Evolutionary conservation across 2,797 vertebrate species (phyloP).

Genomic region (Aplochiton taeniatus): DNA sequence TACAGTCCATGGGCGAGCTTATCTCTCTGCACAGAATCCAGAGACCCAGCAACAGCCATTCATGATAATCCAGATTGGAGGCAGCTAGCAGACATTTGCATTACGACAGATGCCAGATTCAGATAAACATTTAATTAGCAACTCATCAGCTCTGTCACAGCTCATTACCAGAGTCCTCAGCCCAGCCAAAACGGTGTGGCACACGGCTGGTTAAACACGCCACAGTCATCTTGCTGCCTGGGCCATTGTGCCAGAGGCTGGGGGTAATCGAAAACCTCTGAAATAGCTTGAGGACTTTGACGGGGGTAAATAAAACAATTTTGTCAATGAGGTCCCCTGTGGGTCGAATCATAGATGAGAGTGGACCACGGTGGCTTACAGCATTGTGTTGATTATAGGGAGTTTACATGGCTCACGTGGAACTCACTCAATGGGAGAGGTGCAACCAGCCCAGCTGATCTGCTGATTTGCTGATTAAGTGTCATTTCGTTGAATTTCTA

Average conservation of each 20-base stretch:
- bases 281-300: no score
- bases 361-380: no score
- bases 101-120: slow-evolving; percentile 71
- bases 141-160: slow-evolving; percentile 70
- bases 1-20: slow-evolving; percentile 20
- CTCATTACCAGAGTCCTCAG: slow-evolving; percentile 61
- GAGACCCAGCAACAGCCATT: slow-evolving; percentile 43
- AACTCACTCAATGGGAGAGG: no score
- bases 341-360: no score
- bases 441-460: no score
- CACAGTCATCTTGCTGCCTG: slow-evolving; percentile 39
- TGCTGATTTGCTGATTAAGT: no score
- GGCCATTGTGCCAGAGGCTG: background rate
- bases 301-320: no score
- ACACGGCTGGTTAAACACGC: slow-evolving; percentile 36
- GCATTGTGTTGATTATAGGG: no score
- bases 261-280: no score
- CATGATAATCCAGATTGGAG: slow-evolving; percentile 68
- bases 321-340: no score
- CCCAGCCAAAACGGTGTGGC: slow-evolving; percentile 43
- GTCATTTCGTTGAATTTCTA: no score
- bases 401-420: no score
- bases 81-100: slow-evolving; percentile 67
- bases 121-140: slow-evolving; percentile 76
- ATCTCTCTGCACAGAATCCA: slow-evolving; percentile 54